Percentiles rank a stretch among this genome's conserved stretches.
Conservation (phyloP, 2,797 vertebrate species). For the Pseudotriccus pelzelni region DNA sequence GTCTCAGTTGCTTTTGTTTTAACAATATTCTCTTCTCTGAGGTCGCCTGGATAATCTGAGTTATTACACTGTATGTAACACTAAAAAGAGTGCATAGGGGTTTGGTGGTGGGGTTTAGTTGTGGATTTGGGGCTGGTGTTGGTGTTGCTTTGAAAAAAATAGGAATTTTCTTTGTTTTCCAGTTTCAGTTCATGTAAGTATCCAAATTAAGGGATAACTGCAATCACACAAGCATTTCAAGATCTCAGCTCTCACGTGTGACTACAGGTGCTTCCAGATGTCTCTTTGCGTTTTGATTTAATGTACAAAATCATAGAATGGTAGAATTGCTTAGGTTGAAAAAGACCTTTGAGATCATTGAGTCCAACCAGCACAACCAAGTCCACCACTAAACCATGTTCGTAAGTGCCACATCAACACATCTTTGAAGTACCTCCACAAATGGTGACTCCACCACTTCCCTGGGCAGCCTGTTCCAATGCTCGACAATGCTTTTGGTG, state of each 20-base stretch:
- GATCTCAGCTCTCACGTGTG: neutral
- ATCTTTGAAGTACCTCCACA: neutral
- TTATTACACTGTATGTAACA: neutral
- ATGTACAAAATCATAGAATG: neutral
- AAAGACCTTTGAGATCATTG: neutral
- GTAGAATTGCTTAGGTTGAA: neutral
- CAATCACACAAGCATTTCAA: neutral
- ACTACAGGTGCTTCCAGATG: neutral
- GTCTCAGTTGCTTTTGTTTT: neutral
- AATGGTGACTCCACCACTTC: neutral
- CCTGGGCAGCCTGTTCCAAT: neutral
- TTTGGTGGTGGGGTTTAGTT: neutral
- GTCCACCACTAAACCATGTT: neutral
- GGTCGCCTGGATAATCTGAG: neutral
- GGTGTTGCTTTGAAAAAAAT: rapidly evolving
- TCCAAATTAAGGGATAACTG: neutral
- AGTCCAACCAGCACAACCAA: neutral
- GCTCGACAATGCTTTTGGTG: neutral
- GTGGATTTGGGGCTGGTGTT: neutral
- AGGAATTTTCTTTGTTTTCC: neutral
- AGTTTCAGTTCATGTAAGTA: neutral
- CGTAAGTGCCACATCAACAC: neutral
- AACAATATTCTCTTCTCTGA: neutral
- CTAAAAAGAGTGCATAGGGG: neutral
- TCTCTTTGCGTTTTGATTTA: neutral